These are phyloP conservation scores for Arion vulgaris DNA, from an alignment of 1,140 invertebrate genomes.

Conservation along the genomic window DNA sequence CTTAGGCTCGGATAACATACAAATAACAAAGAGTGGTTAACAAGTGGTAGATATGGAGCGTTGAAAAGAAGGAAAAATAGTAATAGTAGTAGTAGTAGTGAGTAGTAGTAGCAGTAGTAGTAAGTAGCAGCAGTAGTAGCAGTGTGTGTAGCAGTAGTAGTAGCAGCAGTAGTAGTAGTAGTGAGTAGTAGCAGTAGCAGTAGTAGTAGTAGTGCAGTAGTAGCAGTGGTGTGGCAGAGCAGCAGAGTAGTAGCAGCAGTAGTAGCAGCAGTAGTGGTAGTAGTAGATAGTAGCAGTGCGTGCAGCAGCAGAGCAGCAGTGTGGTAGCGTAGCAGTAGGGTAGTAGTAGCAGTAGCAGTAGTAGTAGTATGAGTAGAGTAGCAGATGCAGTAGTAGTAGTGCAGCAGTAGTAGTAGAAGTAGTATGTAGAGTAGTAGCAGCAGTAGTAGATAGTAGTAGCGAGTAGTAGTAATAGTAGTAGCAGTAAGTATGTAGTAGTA, in stretches of 20 bases:
- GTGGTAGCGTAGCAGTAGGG: slow-evolving; percentile 41
- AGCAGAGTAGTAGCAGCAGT: slow-evolving; percentile 21
- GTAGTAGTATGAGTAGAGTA: no score
- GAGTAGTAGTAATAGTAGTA: neutral
- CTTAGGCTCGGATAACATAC: no score
- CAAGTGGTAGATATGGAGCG: no score
- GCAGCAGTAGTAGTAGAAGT: slow-evolving; percentile 42
- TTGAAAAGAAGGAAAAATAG: slow-evolving; percentile 20
- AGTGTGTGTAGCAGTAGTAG: no score
- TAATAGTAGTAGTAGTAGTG: slow-evolving; percentile 38
- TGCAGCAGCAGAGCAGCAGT: slow-evolving; percentile 1
- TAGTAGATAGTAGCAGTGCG: neutral
- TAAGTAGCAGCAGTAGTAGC: no score
- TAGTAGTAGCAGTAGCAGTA: slow-evolving; percentile 43
- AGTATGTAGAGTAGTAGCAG: neutral
- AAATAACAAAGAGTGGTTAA: no score
- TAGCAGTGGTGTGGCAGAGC: no score
- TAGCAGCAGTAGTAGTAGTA: no score
- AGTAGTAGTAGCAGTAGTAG: no score
- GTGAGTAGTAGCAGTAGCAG: no score
- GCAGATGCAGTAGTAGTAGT: no score
- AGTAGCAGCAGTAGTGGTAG: neutral
- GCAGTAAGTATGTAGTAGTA: slow-evolving; percentile 22
- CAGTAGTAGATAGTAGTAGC: slow-evolving; percentile 32
- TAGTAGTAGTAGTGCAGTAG: slow-evolving; percentile 42